Base-by-base conservation (phyloP, 2,113 vertebrate species). In the Apus apus region DNA sequence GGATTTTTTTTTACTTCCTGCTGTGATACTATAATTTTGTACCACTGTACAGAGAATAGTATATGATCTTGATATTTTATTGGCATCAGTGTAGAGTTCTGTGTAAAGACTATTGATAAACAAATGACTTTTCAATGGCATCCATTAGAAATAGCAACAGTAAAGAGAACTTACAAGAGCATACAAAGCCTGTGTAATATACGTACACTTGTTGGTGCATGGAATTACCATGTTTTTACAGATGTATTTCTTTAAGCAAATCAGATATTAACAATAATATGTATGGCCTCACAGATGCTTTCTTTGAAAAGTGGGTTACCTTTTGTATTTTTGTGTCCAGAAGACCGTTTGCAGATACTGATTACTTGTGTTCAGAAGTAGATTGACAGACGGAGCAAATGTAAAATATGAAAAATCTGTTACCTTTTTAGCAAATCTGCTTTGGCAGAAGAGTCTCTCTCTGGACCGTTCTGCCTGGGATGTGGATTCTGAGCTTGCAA, bases 381-480 rank as follows among this genome's bases (percentile, higher is more conserved):
- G 57, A 50, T 20, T 67, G 29, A 50, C 71, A 48, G 48, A 87
- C 67, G 46, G 16, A 85, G 15, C 25, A 91, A 92, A 36, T 85
- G 62, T 38, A 84, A 22, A 50, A 50, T 21, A 34, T 40, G 56
- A 81, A 77, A 50, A 50, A 75, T 96, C 64, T 97, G 9, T 93
- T 96, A 76, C 66, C 8, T 13, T 97, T 95, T 70, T 89, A 99
- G 99, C 98, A 90, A 98, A 88, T 80, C 91, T 96, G 36, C 97
- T 98, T 80, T 99, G 99, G 99, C 98, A 99, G 95, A 97, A 95
- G 72, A 98, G 98, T 76, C 98, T 99, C 86, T 98, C 99, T 83
- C 96, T 99, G 87, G 98, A 98, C 79, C 79, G 2, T 71, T 98
- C 98, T 38, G 98, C 98, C 46, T 99, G 99, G 99, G 93, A 96